Conservation (phyloP, 2,797 vertebrate species). For the Astyanax mexicanus region DNA sequence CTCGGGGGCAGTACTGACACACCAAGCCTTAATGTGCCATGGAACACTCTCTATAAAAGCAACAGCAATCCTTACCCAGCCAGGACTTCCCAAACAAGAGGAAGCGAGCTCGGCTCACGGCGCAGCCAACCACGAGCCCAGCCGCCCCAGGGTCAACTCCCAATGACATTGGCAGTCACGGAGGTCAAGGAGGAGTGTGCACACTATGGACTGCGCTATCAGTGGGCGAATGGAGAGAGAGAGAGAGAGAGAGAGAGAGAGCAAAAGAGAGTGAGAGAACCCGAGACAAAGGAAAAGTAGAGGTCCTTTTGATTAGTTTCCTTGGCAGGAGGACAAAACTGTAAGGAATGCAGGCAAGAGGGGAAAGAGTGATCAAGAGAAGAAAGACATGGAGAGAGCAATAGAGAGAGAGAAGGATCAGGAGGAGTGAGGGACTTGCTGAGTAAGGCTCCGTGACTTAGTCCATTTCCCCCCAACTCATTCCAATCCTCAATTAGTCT, state of each 20-base stretch:
- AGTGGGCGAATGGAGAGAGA: constrained; percentile 14
- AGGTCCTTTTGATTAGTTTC: constrained; percentile 85
- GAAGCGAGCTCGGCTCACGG: constrained; percentile 63
- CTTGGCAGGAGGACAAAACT: constrained; percentile 91
- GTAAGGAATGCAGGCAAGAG: constrained; percentile 85
- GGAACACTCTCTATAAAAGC: constrained; percentile 70
- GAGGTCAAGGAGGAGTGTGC: constrained; percentile 69
- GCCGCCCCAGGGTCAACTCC: constrained; percentile 64
- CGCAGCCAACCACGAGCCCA: constrained; percentile 65
- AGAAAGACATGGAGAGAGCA: constrained; percentile 59
- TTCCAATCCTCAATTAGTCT: constrained; percentile 13
- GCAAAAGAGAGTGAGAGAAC: constrained; percentile 44
- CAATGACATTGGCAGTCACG: constrained; percentile 68
- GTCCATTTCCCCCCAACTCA: constrained; percentile 68
- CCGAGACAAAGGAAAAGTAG: constrained; percentile 54
- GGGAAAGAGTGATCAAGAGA: constrained; percentile 78
- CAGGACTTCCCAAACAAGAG: constrained; percentile 67
- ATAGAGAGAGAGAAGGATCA: constrained; percentile 57
- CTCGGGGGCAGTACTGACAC: not conserved
- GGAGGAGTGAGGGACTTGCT: constrained; percentile 62
- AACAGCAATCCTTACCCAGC: constrained; percentile 60
- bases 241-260: constrained; percentile 67
- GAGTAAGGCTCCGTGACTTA: constrained; percentile 69
- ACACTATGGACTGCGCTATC: constrained; percentile 29
- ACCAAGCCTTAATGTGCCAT: constrained; percentile 55